Base-by-base conservation (phyloP, 2,797 vertebrate genomes). In the Nannoperca obscura region DNA sequence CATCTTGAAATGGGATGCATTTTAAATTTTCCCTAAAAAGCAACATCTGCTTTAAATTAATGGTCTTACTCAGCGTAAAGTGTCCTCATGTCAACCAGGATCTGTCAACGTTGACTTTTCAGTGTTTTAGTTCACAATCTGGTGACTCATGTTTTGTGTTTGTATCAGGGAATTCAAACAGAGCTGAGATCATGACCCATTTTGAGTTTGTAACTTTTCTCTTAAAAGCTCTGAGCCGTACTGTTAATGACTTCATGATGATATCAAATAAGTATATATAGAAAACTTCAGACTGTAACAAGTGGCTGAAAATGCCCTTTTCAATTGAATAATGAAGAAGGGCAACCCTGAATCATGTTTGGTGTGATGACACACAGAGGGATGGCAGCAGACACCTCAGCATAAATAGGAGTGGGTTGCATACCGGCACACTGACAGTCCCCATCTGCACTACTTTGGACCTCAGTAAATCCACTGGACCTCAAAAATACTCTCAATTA, bases 401-500 rank as follows among this genome's bases (percentile, higher is more conserved):
- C 32, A 42, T 67, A 61, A 30, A 46, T n/a, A 44, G 38, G 24
- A 34, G 32, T 65, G n/a, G 36, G 63, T 47, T 40, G 10, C n/a
- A 15, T 58, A 38, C 17, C n/a, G 44, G 12, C 14, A 30, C 14
- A n/a, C 38, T 46, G 64, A 59, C 58, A 68, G 50, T 36, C 44
- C 13, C 61, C 54, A 47, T 61, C 64, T 74, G 65, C 47, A 67
- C 20, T 10, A 34, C 46, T n/a, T 44, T 68, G 22, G 44, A 54
- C 44, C 40, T 20, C 32, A 36, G 54, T 44, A 77, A 55, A 61
- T 34, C n/a, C 49, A 42, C 47, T 42, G 8, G 78, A 47, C 30
- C 46, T 64, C 27, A 76, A 40, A 84, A 82, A 76, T 24, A 11
- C 58, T 44, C 52, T 74, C 24, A 49, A 19, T 65, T 30, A 42